Conservation (phyloP, 2,797 vertebrate genomes). For the Myotis findleyi region DNA sequence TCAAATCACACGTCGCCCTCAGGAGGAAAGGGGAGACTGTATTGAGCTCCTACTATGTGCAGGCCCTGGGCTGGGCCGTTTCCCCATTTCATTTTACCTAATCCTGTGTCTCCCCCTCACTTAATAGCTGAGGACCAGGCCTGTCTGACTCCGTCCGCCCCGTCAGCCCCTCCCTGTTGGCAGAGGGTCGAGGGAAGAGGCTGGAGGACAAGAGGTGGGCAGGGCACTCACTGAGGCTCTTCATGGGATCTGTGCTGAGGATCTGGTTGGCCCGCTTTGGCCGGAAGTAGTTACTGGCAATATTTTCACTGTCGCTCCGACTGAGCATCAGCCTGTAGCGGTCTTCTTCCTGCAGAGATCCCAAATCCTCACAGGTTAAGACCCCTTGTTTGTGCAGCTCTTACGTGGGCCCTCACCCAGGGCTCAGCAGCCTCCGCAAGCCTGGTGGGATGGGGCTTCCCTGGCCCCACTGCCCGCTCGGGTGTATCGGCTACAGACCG, state of each 20-base stretch:
- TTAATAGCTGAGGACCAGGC: background rate
- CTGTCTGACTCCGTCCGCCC: background rate
- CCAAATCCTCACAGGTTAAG: accelerated
- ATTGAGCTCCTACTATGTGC: background rate
- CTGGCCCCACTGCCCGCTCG: background rate
- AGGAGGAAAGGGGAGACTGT: background rate
- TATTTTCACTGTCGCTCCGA: conserved; percentile 92
- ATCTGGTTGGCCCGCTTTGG: conserved; percentile 89
- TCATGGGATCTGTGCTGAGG: conserved; percentile 85
- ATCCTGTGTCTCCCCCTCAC: background rate
- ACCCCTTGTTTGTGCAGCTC: too few relatives aligned
- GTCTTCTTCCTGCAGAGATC: conserved; percentile 90
- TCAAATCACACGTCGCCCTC: too few relatives aligned
- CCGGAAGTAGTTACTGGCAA: conserved; percentile 93
- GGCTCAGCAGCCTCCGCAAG: background rate
- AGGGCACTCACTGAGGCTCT: conserved; percentile 84
- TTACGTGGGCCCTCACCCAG: background rate
- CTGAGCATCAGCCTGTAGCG: conserved; percentile 91
- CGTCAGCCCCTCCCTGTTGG: accelerated
- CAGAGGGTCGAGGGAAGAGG: background rate
- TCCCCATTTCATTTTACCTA: background rate
- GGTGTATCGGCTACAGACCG: background rate
- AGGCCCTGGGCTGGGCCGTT: background rate
- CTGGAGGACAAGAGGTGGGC: accelerated
- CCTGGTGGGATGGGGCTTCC: background rate